Evolutionary conservation across 2,888 invertebrate species (phyloP), one percentile per base, ranked within the genome.

Genomic region (Sesia apiformis): DNA sequence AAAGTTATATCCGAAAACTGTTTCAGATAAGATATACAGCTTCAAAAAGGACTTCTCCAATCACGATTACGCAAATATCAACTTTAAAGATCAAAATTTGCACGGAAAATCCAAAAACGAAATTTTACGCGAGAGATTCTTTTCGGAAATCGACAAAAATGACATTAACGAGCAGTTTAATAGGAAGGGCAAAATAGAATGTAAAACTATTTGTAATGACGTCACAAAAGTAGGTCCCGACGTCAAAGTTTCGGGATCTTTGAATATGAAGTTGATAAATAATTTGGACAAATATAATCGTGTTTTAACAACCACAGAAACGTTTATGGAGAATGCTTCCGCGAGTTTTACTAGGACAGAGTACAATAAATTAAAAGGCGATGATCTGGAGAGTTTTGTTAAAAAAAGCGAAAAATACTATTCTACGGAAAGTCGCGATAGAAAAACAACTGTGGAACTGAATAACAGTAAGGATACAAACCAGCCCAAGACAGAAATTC

Each of bases 371-470:
- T 57, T 74, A 0, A 75, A 71, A 43, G 64, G 62, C 0, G 86
- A 88, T 42, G 79, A 84, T 46, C 80, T 90, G 3, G 90, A 89
- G 55, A 81, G 72, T 2, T 90, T 90, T 57, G 68, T 90, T 2
- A 89, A 89, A 64, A 76, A 81, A n/a, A 89, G 89, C 66, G 90
- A 90, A 55, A 80, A 78, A 40, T 90, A 85, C 56, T 90, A 84
- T 56, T 84, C 84, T 0, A 81, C 70, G 4, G 86, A 84, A 56
- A 64, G 67, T 0, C 68, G 74, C 1, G 86, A 86, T 50, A 70
- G 76, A 5, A 70, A 76, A 1, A 86, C 82, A 0, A 78, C 74
- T 0, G 74, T 85, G 0, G 69, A 74, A n/a, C 56, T 79, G 3
- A 57, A 79, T 3, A 77, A 82, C 53, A 76, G 80, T 46, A 39